Percentiles rank a stretch among this genome's conserved stretches.
Conservation (phyloP, 2,888 invertebrate species). For the Lutraria lutraria region DNA sequence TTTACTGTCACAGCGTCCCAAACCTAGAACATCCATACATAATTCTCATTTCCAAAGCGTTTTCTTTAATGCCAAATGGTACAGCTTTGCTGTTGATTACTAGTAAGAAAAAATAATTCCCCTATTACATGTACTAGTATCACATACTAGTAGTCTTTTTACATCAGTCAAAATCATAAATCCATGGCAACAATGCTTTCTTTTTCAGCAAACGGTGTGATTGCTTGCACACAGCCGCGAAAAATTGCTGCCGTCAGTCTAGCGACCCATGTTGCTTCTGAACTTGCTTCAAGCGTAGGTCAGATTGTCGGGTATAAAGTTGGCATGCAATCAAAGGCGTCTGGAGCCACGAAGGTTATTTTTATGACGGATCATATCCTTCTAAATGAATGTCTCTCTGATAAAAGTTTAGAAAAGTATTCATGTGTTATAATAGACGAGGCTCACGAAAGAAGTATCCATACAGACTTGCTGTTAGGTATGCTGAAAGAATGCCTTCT, state of each 20-base stretch:
- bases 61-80: too few species aligned
- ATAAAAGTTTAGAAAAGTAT: conserved; percentile 75
- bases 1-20: too few species aligned
- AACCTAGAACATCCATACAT: too few species aligned
- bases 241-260: conserved; percentile 86
- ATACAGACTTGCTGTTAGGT: conserved; percentile 86
- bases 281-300: conserved; percentile 82
- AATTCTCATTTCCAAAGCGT: too few species aligned
- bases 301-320: conserved; percentile 83
- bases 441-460: conserved; percentile 86
- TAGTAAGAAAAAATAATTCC: too few species aligned
- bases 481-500: conserved; percentile 83
- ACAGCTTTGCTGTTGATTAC: too few species aligned
- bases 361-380: conserved; percentile 86
- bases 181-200: not conserved
- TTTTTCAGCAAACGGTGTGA: conserved; percentile 71
- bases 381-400: conserved; percentile 84
- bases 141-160: not conserved
- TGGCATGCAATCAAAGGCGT: conserved; percentile 75
- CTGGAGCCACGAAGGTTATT: conserved; percentile 79
- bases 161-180: conserved; percentile 3
- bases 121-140: too few species aligned
- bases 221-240: conserved; percentile 86
- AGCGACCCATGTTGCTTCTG: conserved; percentile 84
- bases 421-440: conserved; percentile 86